Evolutionary conservation across 2,888 invertebrate genomes (phyloP).

Genomic region (Entomobrya proxima): DNA sequence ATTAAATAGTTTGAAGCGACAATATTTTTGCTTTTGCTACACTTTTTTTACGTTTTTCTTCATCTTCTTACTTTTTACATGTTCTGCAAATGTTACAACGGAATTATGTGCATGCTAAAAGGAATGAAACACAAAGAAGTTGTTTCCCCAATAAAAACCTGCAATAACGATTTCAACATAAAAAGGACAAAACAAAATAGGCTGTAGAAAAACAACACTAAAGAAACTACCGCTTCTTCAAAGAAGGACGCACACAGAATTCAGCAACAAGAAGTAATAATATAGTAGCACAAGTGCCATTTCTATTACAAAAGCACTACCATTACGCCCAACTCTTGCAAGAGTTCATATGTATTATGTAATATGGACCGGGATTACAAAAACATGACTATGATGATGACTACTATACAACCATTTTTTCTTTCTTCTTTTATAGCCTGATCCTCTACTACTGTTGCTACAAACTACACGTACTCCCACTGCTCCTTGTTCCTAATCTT

Average conservation of each 20-base stretch:
- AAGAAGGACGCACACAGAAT: too few species aligned
- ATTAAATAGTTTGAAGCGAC: too few species aligned
- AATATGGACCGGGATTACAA: constrained; percentile 5
- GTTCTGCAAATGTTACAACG: too few species aligned
- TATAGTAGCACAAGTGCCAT: neutral
- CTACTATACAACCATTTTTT: neutral
- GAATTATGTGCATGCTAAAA: too few species aligned
- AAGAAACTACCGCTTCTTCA: neutral
- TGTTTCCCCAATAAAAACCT: neutral
- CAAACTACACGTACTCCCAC: neutral
- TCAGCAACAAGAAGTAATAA: too few species aligned
- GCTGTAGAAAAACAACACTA: neutral
- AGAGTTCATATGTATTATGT: constrained; percentile 8
- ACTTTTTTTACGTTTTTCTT: too few species aligned
- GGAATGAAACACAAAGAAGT: too few species aligned
- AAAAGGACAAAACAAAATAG: neutral
- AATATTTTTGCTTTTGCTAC: too few species aligned
- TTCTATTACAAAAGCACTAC: neutral
- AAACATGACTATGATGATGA: neutral
- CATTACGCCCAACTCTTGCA: neutral
- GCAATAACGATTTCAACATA: constrained; percentile 13
- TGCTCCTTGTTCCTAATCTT: neutral
- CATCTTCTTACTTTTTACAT: too few species aligned
- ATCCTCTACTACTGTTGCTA: constrained; percentile 12
- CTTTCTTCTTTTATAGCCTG: neutral